phyloP scores from a whole-genome alignment of 2,888 invertebrate genomes.

The Cactoblastis cactorum region DNA sequence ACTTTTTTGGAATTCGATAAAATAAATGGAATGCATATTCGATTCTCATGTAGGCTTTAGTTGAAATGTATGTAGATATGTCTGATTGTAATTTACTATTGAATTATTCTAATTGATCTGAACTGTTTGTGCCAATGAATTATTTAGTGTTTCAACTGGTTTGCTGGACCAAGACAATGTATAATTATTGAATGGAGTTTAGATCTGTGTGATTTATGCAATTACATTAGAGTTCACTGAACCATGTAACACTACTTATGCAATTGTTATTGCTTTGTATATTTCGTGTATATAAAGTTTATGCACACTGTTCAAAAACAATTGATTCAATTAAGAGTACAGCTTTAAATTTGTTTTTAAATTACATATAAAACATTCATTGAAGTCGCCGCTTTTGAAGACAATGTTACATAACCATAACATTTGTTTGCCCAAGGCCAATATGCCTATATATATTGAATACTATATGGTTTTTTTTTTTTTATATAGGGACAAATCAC shows the following conservation, averaged over 20 bases:
- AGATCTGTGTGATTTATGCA: background rate
- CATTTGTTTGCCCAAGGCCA: slow-evolving; percentile 18
- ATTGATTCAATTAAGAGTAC: background rate
- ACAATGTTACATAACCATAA: slow-evolving; percentile 2
- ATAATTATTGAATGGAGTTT: background rate
- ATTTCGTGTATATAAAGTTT: no score
- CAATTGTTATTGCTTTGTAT: no score
- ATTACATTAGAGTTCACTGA: background rate
- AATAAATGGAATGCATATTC: background rate
- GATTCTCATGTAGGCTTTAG: background rate
- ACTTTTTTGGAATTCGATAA: slow-evolving; percentile 1
- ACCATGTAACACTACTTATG: background rate
- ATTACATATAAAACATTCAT: background rate
- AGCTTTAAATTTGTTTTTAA: background rate
- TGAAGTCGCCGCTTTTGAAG: background rate
- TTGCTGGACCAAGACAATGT: background rate
- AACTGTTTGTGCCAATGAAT: slow-evolving; percentile 1
- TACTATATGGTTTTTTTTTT: no score
- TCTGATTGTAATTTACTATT: slow-evolving; percentile 2
- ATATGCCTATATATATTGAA: slow-evolving; percentile 12
- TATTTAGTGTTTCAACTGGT: slow-evolving; percentile 6
- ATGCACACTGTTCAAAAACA: background rate
- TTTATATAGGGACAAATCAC: no score
- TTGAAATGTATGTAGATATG: background rate
- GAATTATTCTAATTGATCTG: slow-evolving; percentile 2